phyloP scores from a whole-genome alignment of 2,113 vertebrate genomes.

The Leucoraja erinaceus region DNA sequence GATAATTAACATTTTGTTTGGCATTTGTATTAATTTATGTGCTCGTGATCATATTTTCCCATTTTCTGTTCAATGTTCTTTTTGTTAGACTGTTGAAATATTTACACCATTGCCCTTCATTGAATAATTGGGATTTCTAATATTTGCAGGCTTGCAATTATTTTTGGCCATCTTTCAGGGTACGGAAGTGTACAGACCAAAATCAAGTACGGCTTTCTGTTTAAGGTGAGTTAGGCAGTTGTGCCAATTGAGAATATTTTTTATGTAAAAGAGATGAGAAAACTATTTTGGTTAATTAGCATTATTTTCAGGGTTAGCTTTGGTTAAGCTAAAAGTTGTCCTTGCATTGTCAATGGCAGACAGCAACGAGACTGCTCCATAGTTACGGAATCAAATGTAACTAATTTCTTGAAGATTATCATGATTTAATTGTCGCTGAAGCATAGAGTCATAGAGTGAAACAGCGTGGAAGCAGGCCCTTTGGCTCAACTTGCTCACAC shows the following conservation, averaged over 20 bases:
- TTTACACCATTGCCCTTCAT: neutral
- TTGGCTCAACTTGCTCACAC: no score
- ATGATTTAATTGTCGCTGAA: no score
- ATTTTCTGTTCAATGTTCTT: neutral
- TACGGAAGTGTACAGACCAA: slow-evolving; percentile 90
- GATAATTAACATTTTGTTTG: neutral
- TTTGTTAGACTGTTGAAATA: no score
- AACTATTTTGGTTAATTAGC: neutral
- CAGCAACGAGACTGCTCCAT: no score
- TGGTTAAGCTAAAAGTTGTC: neutral
- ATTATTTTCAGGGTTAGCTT: neutral
- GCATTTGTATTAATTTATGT: neutral
- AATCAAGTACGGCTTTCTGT: slow-evolving; percentile 86
- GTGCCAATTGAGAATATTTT: slow-evolving; percentile 42
- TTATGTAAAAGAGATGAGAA: neutral
- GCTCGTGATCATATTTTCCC: neutral
- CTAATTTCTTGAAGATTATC: no score
- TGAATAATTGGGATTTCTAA: slow-evolving; percentile 23
- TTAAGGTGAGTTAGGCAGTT: slow-evolving; percentile 73
- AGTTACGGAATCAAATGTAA: no score
- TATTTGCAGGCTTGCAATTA: slow-evolving; percentile 78
- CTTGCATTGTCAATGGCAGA: no score
- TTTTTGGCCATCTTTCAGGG: slow-evolving; percentile 86
- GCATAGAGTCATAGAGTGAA: no score
- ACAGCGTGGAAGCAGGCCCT: no score